These are phyloP conservation scores for Halictus quadricinctus DNA, from an alignment of 2,888 invertebrate genomes.

Conservation along the genomic window DNA sequence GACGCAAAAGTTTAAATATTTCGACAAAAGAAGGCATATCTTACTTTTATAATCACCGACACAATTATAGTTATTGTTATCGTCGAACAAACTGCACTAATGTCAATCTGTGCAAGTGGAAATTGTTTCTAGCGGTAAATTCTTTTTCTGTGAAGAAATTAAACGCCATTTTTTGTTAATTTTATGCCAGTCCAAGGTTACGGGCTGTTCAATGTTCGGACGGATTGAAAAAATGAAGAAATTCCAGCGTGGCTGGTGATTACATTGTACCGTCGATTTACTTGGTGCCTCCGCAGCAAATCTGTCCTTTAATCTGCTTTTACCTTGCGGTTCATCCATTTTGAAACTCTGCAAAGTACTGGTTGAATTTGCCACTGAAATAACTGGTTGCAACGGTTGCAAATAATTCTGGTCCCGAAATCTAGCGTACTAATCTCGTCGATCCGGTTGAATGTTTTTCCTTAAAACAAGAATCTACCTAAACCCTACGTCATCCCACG, in stretches of 20 bases:
- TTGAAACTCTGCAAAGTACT: slow-evolving; percentile 27
- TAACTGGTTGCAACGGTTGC: slow-evolving; percentile 12
- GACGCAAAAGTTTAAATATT: too few species aligned
- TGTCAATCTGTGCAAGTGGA: too few species aligned
- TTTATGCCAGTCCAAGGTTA: background rate
- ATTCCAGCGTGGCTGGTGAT: slow-evolving; percentile 3
- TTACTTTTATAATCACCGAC: too few species aligned
- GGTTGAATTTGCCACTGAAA: slow-evolving; percentile 20
- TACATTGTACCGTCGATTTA: slow-evolving; percentile 43
- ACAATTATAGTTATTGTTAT: too few species aligned
- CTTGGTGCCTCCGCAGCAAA: slow-evolving; percentile 24
- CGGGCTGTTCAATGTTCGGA: background rate
- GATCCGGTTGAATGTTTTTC: slow-evolving; percentile 5
- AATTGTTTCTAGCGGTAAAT: too few species aligned
- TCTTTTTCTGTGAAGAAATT: too few species aligned
- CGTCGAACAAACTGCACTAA: too few species aligned
- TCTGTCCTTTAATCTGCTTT: slow-evolving; percentile 41
- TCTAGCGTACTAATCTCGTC: slow-evolving; percentile 9
- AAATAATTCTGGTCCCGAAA: slow-evolving; percentile 15
- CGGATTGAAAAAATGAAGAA: slow-evolving; percentile 39
- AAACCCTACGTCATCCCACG: slow-evolving; percentile 6
- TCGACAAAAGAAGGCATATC: too few species aligned
- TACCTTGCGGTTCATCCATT: slow-evolving; percentile 26
- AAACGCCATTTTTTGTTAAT: background rate
- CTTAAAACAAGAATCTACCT: background rate